Evolutionary conservation across 2,113 vertebrate genomes (phyloP), one percentile per base, ranked within the genome.

Genomic region (Myotis davidii): DNA sequence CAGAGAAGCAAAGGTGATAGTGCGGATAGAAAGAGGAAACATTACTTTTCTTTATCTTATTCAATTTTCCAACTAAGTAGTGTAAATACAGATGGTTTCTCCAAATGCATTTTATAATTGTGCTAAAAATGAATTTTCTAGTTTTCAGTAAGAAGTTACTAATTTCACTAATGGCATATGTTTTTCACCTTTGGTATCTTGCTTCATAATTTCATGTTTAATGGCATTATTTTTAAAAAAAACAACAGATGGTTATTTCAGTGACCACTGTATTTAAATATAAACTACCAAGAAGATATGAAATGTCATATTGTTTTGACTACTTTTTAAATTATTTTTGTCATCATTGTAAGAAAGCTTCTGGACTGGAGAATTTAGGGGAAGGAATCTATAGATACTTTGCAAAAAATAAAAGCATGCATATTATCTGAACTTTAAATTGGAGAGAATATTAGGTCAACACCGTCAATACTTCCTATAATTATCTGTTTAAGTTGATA

Each of bases 1-100:
- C 69, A 84, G 69, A 67, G 77, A 96, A 96, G 45, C 34, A 91
- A 84, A 91, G 54, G 65, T 95, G 48, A 74, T 85, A 39, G 37
- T 81, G 21, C 20, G 76, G 23, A 61, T 89, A 39, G 6, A 12
- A 97, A 94, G 69, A 95, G 42, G 42, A 94, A 87, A 2, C 0
- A 1, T 34, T 65, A 29, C 18, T 8, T 1, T 4, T 1, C 1
- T 0, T n/a, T 77, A 21, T 61, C 5, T 1, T 64, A 27, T 9
- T 82, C 20, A n/a, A 18, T 67, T 87, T 91, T 87, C 50, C 61
- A 90, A 82, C 50, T 50, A 90, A 82, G 20, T 42, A 64, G 16
- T n/a, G 10, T n/a, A 95, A 73, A 64, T 45, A 25, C 2, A 77
- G 20, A 37, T 6, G 32, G 25, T 84, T 85, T 92, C 2, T 86